Percentiles rank a stretch among this genome's conserved stretches.
phyloP scores from a whole-genome alignment of 2,888 invertebrate genomes.

The Eristalis tenax region DNA sequence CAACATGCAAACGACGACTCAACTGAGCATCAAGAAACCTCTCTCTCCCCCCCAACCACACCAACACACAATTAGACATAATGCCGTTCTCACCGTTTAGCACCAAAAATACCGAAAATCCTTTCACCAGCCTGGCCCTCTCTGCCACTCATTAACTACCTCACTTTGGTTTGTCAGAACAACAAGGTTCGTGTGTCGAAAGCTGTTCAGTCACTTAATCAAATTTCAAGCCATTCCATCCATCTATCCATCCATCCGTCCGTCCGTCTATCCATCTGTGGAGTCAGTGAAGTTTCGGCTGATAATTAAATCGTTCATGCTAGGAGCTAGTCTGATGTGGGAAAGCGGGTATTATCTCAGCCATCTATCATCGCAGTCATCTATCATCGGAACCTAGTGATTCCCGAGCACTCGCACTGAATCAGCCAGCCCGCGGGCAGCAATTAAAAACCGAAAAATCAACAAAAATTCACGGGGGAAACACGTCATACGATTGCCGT shows the following conservation, averaged over 20 bases:
- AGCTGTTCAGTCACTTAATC: slow-evolving; percentile 18
- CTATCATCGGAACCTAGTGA: slow-evolving; percentile 2
- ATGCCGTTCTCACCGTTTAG: background rate
- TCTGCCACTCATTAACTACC: slow-evolving; percentile 29
- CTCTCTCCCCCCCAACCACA: background rate
- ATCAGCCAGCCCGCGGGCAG: slow-evolving; percentile 32
- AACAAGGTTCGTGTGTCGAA: slow-evolving; percentile 21
- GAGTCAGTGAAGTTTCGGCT: background rate
- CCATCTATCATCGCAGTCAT: slow-evolving; percentile 58
- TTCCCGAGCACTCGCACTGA: background rate
- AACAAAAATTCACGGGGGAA: slow-evolving; percentile 44
- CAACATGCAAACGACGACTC: no score
- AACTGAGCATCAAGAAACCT: background rate
- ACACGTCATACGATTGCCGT: background rate
- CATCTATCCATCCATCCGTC: background rate
- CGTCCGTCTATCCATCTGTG: background rate
- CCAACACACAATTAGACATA: background rate
- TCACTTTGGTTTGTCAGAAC: slow-evolving; percentile 26
- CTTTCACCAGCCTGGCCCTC: background rate
- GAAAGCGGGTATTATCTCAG: slow-evolving; percentile 35
- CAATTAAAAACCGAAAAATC: slow-evolving; percentile 61
- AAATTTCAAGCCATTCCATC: background rate
- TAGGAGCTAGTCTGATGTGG: background rate
- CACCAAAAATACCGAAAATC: background rate
- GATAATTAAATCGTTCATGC: background rate